These are phyloP conservation scores for Himalopsyche phryganea DNA, from an alignment of 1,140 invertebrate species.

Conservation along the genomic window DNA sequence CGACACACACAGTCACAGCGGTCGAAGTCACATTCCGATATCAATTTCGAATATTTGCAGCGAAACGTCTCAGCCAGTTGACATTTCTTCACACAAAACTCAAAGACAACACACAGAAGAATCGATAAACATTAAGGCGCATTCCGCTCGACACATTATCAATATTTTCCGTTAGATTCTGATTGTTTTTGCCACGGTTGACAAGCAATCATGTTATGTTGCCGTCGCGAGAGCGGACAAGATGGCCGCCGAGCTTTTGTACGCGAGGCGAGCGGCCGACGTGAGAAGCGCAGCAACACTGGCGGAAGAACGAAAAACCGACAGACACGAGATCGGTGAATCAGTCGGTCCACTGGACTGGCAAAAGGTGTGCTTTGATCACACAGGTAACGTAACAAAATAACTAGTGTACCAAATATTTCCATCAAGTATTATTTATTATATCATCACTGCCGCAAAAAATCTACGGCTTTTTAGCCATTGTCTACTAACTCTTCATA, in stretches of 20 bases:
- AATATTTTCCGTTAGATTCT: neutral
- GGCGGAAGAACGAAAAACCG: constrained; percentile 1
- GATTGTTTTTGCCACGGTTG: neutral
- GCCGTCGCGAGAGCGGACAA: constrained; percentile 7
- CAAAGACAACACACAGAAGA: neutral
- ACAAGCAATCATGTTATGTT: constrained; percentile 7
- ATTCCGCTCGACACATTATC: neutral
- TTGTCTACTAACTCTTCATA: too few relatives aligned
- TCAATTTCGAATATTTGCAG: constrained; percentile 14
- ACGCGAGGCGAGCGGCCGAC: constrained; percentile 9
- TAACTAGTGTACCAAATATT: neutral
- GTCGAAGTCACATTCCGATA: constrained; percentile 18
- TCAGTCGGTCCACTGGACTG: neutral
- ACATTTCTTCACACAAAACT: constrained; percentile 4
- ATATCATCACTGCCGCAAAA: neutral
- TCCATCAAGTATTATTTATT: neutral
- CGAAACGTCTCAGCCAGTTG: neutral
- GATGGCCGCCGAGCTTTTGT: constrained; percentile 11
- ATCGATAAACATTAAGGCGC: neutral
- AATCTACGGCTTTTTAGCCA: too few relatives aligned
- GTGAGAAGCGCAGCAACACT: constrained; percentile 22
- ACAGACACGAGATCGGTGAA: neutral
- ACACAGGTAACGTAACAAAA: too few relatives aligned
- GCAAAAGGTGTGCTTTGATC: too few relatives aligned
- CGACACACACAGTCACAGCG: constrained; percentile 5